A percentile compares a stretch with the other conserved stretches of the same genome.
phyloP scores from a whole-genome alignment of 2,797 vertebrate species.

The Lutjanus argentimaculatus region DNA sequence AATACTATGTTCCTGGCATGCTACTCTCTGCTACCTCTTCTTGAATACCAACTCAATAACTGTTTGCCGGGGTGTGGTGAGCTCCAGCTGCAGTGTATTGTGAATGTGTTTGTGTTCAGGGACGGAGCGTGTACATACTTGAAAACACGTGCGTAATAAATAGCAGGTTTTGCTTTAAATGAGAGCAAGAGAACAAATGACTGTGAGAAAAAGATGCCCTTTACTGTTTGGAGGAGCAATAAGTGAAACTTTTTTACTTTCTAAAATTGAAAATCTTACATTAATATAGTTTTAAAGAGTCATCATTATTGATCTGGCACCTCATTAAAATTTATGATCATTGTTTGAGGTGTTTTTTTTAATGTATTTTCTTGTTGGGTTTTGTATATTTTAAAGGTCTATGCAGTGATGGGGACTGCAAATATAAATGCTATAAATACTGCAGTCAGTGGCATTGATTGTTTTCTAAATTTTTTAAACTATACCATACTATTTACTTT shows the following conservation, averaged over 20 bases:
- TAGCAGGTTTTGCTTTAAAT: constrained; percentile 30
- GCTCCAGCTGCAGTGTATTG: constrained; percentile 49
- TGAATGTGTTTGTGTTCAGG: constrained; percentile 38
- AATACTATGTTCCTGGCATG: constrained; percentile 43
- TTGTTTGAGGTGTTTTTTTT: background rate
- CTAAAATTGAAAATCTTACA: background rate
- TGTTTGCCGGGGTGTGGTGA: constrained; percentile 62
- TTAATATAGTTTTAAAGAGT: constrained; percentile 1
- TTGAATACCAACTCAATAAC: constrained; percentile 34
- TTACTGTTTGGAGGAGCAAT: constrained; percentile 2
- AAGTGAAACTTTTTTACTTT: background rate
- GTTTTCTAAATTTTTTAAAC: background rate
- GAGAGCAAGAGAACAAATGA: constrained; percentile 34
- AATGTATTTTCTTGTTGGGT: background rate
- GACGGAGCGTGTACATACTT: constrained; percentile 49
- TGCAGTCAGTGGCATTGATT: background rate
- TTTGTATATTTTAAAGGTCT: background rate
- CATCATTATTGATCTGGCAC: background rate
- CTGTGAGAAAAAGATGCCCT: background rate
- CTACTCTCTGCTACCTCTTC: constrained; percentile 34
- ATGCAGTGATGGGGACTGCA: background rate
- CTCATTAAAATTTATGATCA: background rate
- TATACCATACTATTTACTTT: no score
- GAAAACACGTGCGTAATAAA: constrained; percentile 38
- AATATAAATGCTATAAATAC: background rate